Percentiles rank a stretch among this genome's conserved stretches.
Evolutionary conservation across 2,797 vertebrate species (phyloP).

Genomic region (Sternarchorhynchus goeldii): DNA sequence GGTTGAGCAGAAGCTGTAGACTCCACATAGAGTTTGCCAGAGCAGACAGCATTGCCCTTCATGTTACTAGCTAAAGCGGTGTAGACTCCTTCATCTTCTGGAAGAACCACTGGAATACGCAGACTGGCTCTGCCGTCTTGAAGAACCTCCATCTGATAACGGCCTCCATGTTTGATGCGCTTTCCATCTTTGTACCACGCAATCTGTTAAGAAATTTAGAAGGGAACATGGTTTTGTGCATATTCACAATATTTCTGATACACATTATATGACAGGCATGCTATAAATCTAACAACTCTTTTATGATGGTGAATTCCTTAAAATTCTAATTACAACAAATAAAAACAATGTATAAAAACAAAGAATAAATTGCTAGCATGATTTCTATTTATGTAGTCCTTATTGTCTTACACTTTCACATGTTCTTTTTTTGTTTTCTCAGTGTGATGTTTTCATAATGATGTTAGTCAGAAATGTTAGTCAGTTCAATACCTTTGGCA

Average conservation of each 20-base stretch:
- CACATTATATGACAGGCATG: too few species aligned
- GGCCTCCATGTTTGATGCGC: slow-evolving; percentile 84
- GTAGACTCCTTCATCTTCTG: slow-evolving; percentile 97
- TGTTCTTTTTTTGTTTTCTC: too few species aligned
- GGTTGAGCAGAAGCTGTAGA: slow-evolving; percentile 83
- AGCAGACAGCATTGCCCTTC: slow-evolving; percentile 93
- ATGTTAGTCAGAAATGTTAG: neutral
- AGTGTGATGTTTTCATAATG: neutral
- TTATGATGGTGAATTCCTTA: too few species aligned
- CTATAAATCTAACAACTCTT: too few species aligned
- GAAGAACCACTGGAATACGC: slow-evolving; percentile 85
- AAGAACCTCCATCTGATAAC: slow-evolving; percentile 87
- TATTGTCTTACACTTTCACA: too few species aligned
- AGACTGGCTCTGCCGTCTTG: slow-evolving; percentile 91
- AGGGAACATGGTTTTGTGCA: neutral
- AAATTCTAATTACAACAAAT: too few species aligned
- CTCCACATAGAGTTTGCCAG: slow-evolving; percentile 93
- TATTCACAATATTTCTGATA: neutral
- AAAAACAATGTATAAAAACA: too few species aligned
- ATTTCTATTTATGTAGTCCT: too few species aligned
- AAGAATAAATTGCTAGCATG: too few species aligned
- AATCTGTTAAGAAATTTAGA: slow-evolving; percentile 74
- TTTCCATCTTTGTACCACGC: slow-evolving; percentile 97
- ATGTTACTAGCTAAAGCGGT: slow-evolving; percentile 90
- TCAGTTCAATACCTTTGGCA: slow-evolving; percentile 85